These are phyloP conservation scores for Nesidiocoris tenuis DNA, from an alignment of 2,888 invertebrate genomes.

Conservation along the genomic window DNA sequence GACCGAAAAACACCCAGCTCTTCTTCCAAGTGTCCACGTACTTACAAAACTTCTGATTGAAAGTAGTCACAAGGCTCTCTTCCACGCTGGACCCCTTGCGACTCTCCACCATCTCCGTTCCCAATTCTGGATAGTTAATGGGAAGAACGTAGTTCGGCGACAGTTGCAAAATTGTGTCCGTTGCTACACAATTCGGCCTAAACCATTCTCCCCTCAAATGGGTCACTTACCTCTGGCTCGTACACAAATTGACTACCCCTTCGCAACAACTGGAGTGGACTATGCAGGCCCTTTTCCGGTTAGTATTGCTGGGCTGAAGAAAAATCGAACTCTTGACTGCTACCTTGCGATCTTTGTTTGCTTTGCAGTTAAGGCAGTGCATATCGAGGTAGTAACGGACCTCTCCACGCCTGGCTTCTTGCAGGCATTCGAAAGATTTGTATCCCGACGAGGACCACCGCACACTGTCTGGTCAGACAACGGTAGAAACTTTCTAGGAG, in stretches of 20 bases:
- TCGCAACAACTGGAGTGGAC: slow-evolving; percentile 11
- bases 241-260: not conserved
- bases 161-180: not conserved
- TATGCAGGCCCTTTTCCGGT: slow-evolving; percentile 20
- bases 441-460: no score
- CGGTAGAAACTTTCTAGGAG: not conserved
- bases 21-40: not conserved
- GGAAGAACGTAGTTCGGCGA: not conserved
- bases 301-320: not conserved
- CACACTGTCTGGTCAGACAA: no score
- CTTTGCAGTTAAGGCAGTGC: not conserved
- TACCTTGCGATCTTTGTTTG: not conserved
- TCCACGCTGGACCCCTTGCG: slow-evolving; percentile 10
- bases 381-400: no score
- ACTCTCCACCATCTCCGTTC: not conserved
- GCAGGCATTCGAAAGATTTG: no score
- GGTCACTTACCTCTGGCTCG: slow-evolving; percentile 18
- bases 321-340: not conserved
- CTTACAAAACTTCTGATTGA: slow-evolving; percentile 10
- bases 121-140: slow-evolving; percentile 23
- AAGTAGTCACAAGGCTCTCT: not conserved
- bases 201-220: slow-evolving; percentile 22
- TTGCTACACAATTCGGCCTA: slow-evolving; percentile 9
- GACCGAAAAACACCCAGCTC: not conserved
- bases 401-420: no score